Base-by-base conservation (phyloP, 2,888 invertebrate species). In the Branchellion lobata region DNA sequence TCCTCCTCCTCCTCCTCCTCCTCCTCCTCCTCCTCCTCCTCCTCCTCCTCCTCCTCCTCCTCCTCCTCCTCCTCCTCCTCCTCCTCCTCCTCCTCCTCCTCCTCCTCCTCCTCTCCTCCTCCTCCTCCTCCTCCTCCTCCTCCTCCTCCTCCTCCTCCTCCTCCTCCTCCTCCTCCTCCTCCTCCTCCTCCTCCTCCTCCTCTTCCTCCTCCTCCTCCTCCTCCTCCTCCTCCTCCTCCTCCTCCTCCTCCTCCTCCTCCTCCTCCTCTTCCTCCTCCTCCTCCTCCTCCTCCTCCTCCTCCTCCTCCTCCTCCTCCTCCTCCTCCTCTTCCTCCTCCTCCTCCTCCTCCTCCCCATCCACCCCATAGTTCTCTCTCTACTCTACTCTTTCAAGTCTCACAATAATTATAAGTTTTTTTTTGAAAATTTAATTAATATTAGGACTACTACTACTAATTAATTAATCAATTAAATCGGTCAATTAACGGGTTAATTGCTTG, bases 251-350 rank as follows among this genome's bases (percentile, higher is more conserved):
- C 11, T 72, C n/a, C 68, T 68, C 21, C n/a, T 47, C 51, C 3
- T 47, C 51, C 1, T 47, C 51, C 2, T 40, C 47, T 36, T 47
- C 47, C 27, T 73, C 47, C 33, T 73, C 47, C n/a, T n/a, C 61
- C 3, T 61, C 61, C 29, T 76, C 47, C 27, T 73, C 24, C 21
- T 47, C 36, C 3, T 73, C 47, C 27, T 73, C 47, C 27, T 73
- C 24, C 24, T 73, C 47, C 33, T 69, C 65, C 61, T 78, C 68
- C 11, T 78, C 78, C 11, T 74, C 61, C 3, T 78, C 69, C 24
- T 78, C 34, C 29, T 31, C 34, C 5, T 34, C 29, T n/a, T 78
- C 27, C 34, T 47, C 57, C 24, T 51, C 36, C 8, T 53, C 65
- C 3, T 27, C 29, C 68, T 68, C 68, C 68, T 68, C 18, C 68